These are phyloP conservation scores for Drosophila pseudoobscura DNA, from an alignment of 1,140 invertebrate species.

Conservation along the genomic window DNA sequence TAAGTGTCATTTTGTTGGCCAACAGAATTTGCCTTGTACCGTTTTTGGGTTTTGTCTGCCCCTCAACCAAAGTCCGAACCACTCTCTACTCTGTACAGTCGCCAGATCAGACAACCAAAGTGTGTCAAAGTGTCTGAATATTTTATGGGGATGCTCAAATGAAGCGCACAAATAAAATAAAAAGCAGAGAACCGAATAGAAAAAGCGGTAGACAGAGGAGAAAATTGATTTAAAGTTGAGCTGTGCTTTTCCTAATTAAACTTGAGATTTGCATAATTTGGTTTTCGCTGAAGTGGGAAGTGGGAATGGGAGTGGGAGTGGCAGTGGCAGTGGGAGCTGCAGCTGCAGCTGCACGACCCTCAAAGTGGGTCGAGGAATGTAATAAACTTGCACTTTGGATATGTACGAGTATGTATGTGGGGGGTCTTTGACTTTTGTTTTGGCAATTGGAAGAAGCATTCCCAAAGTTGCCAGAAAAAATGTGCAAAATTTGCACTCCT, in stretches of 20 bases:
- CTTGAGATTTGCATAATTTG: conserved; percentile 65
- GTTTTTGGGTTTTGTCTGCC: conserved; percentile 28
- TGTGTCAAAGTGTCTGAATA: conserved; percentile 60
- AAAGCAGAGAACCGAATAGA: not conserved
- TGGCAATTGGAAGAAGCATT: conserved; percentile 46
- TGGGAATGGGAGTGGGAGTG: not conserved
- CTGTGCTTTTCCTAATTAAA: conserved; percentile 54
- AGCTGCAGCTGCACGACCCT: not conserved
- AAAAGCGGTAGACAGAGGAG: not conserved
- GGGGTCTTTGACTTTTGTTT: conserved; percentile 13
- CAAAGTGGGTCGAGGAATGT: conserved; percentile 35
- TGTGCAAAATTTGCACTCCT: conserved; percentile 71
- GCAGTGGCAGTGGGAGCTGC: not conserved
- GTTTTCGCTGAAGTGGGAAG: conserved; percentile 21
- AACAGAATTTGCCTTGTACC: conserved; percentile 51
- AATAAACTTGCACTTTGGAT: conserved; percentile 50
- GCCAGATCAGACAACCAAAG: conserved; percentile 38
- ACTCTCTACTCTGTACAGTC: not conserved
- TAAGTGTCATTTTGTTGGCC: conserved; percentile 74
- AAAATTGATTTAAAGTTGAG: conserved; percentile 58
- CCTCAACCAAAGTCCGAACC: not conserved
- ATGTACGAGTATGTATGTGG: not conserved
- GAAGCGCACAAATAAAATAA: conserved; percentile 53
- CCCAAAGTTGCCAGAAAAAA: conserved; percentile 61
- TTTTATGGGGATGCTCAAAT: conserved; percentile 59